A percentile compares a stretch with the other conserved stretches of the same genome.
phyloP scores from a whole-genome alignment of 1,140 invertebrate species.

The Drosophila bocqueti region DNA sequence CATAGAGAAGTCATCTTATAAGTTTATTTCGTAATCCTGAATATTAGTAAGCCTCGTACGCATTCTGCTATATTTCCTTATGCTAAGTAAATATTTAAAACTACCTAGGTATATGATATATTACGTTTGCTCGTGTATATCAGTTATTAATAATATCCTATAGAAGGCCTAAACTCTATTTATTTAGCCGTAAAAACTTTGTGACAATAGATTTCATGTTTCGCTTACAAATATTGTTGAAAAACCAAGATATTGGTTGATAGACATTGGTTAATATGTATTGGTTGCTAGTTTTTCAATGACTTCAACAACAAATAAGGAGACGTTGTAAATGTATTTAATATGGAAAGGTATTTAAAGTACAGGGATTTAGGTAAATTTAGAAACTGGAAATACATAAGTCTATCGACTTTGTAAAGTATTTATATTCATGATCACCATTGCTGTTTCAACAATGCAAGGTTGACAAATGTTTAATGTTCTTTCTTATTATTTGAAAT shows the following conservation, averaged over 20 bases:
- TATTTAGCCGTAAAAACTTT: neutral
- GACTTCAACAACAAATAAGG: neutral
- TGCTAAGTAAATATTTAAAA: no score
- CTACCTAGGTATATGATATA: neutral
- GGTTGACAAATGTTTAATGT: no score
- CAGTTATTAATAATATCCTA: neutral
- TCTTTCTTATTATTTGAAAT: neutral
- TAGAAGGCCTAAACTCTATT: fast-evolving
- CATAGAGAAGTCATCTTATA: neutral
- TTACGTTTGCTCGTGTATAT: neutral
- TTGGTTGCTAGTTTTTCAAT: neutral
- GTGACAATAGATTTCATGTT: neutral
- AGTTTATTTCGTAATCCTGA: neutral
- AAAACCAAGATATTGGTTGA: neutral
- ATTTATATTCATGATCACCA: neutral
- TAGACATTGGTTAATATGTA: no score
- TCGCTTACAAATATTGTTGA: neutral
- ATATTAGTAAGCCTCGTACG: neutral
- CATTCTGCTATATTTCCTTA: neutral
- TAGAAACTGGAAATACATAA: neutral
- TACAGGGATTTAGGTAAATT: neutral
- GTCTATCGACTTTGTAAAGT: neutral
- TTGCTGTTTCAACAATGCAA: neutral
- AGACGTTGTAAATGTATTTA: neutral
- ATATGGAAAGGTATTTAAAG: neutral